These are phyloP conservation scores for Andrena fulva DNA, from an alignment of 2,888 invertebrate genomes.

Conservation along the genomic window DNA sequence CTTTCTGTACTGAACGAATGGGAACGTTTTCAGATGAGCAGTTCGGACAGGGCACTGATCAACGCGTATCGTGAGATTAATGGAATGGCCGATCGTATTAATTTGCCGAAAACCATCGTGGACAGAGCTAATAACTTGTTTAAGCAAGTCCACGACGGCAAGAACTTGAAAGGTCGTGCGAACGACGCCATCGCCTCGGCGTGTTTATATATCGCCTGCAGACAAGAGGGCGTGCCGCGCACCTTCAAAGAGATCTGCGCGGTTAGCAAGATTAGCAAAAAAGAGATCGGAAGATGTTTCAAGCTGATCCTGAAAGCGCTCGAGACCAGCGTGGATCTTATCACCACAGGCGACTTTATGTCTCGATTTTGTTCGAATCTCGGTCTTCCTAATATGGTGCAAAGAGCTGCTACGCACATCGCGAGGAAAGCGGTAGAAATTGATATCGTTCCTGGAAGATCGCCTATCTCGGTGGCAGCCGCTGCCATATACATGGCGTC, in stretches of 20 bases:
- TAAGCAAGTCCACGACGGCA: constrained; percentile 99
- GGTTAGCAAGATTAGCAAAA: constrained; percentile 99
- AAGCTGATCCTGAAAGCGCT: constrained; percentile 98
- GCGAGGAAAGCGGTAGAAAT: constrained; percentile 98
- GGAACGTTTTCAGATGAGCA: constrained; percentile 91
- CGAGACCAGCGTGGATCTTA: constrained; percentile 98
- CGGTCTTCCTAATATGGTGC: constrained; percentile 94
- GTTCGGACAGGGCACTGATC: constrained; percentile 97
- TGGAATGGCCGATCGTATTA: constrained; percentile 99
- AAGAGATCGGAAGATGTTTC: constrained; percentile 99
- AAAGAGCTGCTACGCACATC: constrained; percentile 97
- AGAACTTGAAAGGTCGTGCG: constrained; percentile 96
- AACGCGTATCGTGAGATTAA: constrained; percentile 99
- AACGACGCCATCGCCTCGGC: constrained; percentile 99
- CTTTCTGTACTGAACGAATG: background rate
- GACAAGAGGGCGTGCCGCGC: constrained; percentile 99
- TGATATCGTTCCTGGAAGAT: constrained; percentile 98
- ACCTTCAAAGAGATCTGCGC: constrained; percentile 99
- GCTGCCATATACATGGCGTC: constrained; percentile 99
- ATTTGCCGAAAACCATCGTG: constrained; percentile 97
- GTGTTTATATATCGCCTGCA: constrained; percentile 98
- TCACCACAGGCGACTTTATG: constrained; percentile 99
- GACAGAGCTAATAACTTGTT: constrained; percentile 98
- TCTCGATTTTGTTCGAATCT: constrained; percentile 99
- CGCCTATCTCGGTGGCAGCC: constrained; percentile 99